phyloP scores from a whole-genome alignment of 2,797 vertebrate species.

The Atherinosoma microstoma region DNA sequence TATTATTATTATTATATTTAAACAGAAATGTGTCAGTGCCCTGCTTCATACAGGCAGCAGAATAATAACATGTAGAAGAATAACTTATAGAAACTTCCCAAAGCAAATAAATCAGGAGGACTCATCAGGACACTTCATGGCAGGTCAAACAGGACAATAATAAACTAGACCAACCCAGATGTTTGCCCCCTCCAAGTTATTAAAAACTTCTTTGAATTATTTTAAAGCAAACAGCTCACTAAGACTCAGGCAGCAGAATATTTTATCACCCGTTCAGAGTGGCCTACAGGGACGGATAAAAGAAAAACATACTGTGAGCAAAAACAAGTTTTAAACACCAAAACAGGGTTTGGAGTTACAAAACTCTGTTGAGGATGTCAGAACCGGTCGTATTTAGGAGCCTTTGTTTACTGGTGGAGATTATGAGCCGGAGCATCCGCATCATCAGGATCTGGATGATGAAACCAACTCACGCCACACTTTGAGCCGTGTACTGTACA shows the following conservation, averaged over 20 bases:
- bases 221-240: neutral
- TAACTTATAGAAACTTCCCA: neutral
- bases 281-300: neutral
- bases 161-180: neutral
- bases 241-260: neutral
- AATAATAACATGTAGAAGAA: neutral
- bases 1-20: neutral
- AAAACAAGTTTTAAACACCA: neutral
- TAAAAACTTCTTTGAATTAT: neutral
- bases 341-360: too few relatives aligned
- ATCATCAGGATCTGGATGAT: slow-evolving; percentile 1
- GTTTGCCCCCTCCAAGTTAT: neutral
- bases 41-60: neutral
- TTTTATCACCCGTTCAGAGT: neutral
- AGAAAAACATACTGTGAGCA: neutral
- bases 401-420: neutral
- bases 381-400: neutral
- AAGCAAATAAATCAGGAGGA: neutral
- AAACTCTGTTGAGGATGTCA: too few relatives aligned
- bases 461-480: slow-evolving; percentile 1
- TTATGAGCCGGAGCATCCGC: neutral
- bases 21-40: neutral
- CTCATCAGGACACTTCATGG: neutral
- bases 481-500: slow-evolving; percentile 15
- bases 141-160: neutral